Percentiles rank a stretch among this genome's conserved stretches.
These are phyloP conservation scores for Gerris buenoi DNA, from an alignment of 1,140 invertebrate species.

Conservation along the genomic window DNA sequence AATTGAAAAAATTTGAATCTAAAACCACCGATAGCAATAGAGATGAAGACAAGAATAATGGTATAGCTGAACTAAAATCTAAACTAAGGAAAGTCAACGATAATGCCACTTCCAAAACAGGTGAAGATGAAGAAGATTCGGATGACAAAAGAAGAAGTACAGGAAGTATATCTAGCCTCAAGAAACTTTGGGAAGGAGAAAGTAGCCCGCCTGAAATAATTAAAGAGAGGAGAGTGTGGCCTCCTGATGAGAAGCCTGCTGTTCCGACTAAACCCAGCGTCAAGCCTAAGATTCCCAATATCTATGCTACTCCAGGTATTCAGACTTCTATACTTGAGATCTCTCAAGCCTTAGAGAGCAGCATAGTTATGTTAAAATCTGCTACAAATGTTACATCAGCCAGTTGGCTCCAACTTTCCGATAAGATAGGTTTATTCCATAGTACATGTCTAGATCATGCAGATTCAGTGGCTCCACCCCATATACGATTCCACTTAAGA, in stretches of 20 bases:
- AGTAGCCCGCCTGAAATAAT: slow-evolving; percentile 38
- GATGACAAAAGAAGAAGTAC: slow-evolving; percentile 81
- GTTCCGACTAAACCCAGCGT: slow-evolving; percentile 50
- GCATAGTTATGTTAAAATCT: slow-evolving; percentile 43
- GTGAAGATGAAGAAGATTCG: slow-evolving; percentile 39
- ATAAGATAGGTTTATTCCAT: slow-evolving; percentile 64
- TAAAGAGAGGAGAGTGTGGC: slow-evolving; percentile 40
- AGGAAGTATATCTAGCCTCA: slow-evolving; percentile 80
- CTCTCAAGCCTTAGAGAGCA: slow-evolving; percentile 47
- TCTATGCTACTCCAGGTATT: slow-evolving; percentile 46
- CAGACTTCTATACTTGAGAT: slow-evolving; percentile 46
- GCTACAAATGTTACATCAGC: slow-evolving; percentile 41
- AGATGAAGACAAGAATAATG: slow-evolving; percentile 25
- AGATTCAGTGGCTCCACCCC: slow-evolving; percentile 59
- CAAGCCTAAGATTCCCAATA: slow-evolving; percentile 36
- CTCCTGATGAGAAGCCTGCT: slow-evolving; percentile 42
- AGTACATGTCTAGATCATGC: slow-evolving; percentile 56
- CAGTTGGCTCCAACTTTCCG: slow-evolving; percentile 66
- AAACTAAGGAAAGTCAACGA: slow-evolving; percentile 64
- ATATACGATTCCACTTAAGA: slow-evolving; percentile 74
- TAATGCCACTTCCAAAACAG: slow-evolving; percentile 34
- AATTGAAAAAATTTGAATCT: slow-evolving; percentile 51
- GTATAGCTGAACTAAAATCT: slow-evolving; percentile 71
- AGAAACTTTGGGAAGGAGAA: slow-evolving; percentile 75
- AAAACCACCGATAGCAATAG: slow-evolving; percentile 36